These are phyloP conservation scores for Drosophila athabasca DNA, from an alignment of 1,140 invertebrate genomes.

Conservation along the genomic window DNA sequence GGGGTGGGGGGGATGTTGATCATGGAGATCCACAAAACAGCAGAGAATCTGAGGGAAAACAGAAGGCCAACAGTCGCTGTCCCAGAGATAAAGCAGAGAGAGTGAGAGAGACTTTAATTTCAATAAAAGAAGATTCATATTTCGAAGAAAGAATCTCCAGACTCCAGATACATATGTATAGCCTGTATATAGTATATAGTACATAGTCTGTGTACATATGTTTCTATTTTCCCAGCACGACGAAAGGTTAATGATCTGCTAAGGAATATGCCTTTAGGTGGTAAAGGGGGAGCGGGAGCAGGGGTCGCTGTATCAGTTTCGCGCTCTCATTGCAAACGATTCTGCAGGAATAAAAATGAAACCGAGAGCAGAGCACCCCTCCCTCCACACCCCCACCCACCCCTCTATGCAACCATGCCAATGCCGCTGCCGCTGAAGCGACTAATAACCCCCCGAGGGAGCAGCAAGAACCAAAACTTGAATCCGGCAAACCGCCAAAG, in stretches of 20 bases:
- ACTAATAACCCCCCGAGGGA: slow-evolving; percentile 81
- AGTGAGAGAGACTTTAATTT: too few relatives aligned
- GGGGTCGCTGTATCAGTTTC: slow-evolving; percentile 58
- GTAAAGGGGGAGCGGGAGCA: not conserved
- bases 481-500: slow-evolving; percentile 17
- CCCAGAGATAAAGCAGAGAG: too few relatives aligned
- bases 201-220: too few relatives aligned
- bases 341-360: slow-evolving; percentile 53
- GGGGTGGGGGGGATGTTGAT: too few relatives aligned
- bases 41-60: too few relatives aligned
- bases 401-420: not conserved
- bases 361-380: slow-evolving; percentile 34
- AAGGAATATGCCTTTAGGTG: not conserved
- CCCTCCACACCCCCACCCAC: too few relatives aligned
- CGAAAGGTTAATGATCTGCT: slow-evolving; percentile 40
- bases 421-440: slow-evolving; percentile 55
- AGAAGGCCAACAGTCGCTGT: too few relatives aligned
- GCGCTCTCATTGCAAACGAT: slow-evolving; percentile 66
- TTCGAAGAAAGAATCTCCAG: too few relatives aligned
- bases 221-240: not conserved
- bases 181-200: too few relatives aligned
- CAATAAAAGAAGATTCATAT: too few relatives aligned
- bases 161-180: too few relatives aligned
- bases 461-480: slow-evolving; percentile 17
- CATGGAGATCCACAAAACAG: too few relatives aligned